Conservation (phyloP, 2,113 vertebrate genomes). For the Melanerpes aurifrons region DNA sequence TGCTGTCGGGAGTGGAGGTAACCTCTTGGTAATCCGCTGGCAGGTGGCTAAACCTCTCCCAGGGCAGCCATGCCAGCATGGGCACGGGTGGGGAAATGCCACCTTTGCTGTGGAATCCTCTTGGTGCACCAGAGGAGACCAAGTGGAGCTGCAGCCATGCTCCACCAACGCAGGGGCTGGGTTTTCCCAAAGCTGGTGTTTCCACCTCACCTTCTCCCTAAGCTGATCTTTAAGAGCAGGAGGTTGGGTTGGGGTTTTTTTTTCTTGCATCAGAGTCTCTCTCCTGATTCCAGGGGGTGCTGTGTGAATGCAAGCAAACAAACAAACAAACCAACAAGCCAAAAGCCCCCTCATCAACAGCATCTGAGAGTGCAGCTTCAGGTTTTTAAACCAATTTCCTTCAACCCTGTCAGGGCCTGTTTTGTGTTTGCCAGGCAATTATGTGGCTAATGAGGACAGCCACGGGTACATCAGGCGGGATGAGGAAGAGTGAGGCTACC, state of each 20-base stretch:
- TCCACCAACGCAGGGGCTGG: background rate
- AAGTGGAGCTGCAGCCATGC: background rate
- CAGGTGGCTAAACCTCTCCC: background rate
- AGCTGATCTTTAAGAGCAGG: background rate
- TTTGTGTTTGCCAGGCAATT: constrained; percentile 71
- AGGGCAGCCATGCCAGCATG: background rate
- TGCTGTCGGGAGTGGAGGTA: background rate
- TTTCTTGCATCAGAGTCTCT: background rate
- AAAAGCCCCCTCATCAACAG: background rate
- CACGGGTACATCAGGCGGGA: constrained; percentile 50
- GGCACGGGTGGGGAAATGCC: background rate
- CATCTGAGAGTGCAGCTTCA: constrained; percentile 30
- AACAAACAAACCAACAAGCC: background rate
- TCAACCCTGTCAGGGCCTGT: constrained; percentile 55
- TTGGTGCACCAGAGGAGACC: background rate
- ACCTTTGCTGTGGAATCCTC: background rate
- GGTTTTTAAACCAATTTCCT: constrained; percentile 69
- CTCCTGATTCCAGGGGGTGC: background rate
- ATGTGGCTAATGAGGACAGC: constrained; percentile 69
- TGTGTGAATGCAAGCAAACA: constrained; percentile 31
- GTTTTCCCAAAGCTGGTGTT: background rate
- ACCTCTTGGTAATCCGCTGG: background rate
- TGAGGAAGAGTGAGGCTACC: constrained; percentile 54
- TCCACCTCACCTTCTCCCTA: background rate
- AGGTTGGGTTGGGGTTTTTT: background rate